Base-by-base conservation (phyloP, 2,888 invertebrate genomes). In the Phengaris alcon region DNA sequence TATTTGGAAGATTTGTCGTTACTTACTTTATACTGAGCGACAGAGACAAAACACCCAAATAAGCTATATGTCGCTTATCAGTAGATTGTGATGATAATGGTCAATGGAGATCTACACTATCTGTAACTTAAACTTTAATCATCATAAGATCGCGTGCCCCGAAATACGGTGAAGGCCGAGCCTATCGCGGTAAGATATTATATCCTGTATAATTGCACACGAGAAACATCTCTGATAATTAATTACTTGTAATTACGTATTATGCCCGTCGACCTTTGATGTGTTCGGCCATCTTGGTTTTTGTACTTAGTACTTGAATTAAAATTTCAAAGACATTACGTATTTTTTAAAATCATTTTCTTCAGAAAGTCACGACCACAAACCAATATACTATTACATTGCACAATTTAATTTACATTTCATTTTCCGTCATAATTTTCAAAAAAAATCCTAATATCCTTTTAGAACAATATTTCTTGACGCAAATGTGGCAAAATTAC, bases 131-230 rank as follows among this genome's bases (percentile, higher is more conserved):
- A 70, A 70, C 52, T 51, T 70, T 22, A 13, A 15, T 15, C 6
- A 70, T 70, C 46, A 12, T 52, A 9, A 48, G 68, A 74, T 80
- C 78, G 80, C 80, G 80, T 80, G 80, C 78, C 77, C 68, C 76
- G 76, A 78, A 80, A 79, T 77, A 78, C 79, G 80, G 80, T 80
- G 80, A 80, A 79, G 80, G 80, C 74, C 78, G 75, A 44, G 68
- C 68, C 12, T 74, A 74, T 64, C 44, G 55, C 51, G 68, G 6
- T 64, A 55, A 64, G 75, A 76, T 77, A 77, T 79, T 76, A 79
- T 78, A 80, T 80, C 79, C 80, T 79, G 77, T 75, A 75, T 78
- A 80, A 79, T 80, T 79, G 76, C 74, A 77, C 75, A 74, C 76
- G 77, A 77, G 79, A 78, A 79, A 74, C 77, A 76, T 77, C 77